A percentile compares a stretch with the other conserved stretches of the same genome.
These are phyloP conservation scores for Nettapus auritus DNA, from an alignment of 2,113 vertebrate genomes.

Conservation along the genomic window DNA sequence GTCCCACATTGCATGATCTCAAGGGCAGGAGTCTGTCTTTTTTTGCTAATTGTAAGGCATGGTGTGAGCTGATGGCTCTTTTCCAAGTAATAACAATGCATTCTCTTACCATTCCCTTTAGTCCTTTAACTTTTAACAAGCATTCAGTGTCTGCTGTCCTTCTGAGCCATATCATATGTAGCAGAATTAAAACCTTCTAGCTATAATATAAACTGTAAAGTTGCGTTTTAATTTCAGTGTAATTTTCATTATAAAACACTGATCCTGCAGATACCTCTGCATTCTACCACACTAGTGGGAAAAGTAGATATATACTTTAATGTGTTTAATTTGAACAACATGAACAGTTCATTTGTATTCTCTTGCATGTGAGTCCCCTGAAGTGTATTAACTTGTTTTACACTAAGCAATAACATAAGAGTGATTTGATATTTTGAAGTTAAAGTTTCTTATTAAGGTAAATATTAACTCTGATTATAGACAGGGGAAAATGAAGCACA, in stretches of 20 bases:
- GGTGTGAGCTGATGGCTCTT: neutral
- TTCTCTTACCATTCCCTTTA: neutral
- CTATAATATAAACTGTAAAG: neutral
- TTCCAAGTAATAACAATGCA: neutral
- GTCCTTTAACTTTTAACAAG: neutral
- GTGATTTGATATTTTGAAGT: slow-evolving; percentile 6
- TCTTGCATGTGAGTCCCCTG: neutral
- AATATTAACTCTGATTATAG: slow-evolving; percentile 22
- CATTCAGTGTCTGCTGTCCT: neutral
- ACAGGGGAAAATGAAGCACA: neutral
- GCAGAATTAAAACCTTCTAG: neutral
- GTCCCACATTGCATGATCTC: neutral
- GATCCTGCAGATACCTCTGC: neutral
- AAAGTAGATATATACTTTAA: neutral
- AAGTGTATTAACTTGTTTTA: slow-evolving; percentile 43
- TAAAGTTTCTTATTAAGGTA: slow-evolving; percentile 18
- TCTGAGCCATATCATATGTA: neutral
- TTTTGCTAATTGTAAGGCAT: neutral
- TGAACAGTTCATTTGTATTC: neutral
- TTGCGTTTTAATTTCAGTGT: neutral
- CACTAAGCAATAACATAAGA: slow-evolving; percentile 27
- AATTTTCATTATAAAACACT: neutral
- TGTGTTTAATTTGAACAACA: neutral
- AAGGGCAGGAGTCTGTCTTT: neutral
- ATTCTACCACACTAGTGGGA: slow-evolving; percentile 1